Evolutionary conservation across 2,888 invertebrate species (phyloP).

Genomic region (Apamea anceps): DNA sequence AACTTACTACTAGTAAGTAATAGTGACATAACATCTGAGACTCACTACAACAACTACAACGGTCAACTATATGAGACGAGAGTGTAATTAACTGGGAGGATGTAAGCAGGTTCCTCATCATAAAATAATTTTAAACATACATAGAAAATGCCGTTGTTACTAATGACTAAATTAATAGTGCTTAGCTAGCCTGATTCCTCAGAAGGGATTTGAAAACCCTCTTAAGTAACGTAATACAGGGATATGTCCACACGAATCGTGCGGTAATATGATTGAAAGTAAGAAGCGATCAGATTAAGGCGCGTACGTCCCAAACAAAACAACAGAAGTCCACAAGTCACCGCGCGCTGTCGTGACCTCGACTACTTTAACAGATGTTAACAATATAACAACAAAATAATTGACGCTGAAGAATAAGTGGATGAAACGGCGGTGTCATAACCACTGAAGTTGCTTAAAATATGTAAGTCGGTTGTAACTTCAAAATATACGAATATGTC

Average conservation of each 20-base stretch:
- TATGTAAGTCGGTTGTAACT: not conserved
- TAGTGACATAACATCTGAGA: not conserved
- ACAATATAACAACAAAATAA: slow-evolving; percentile 9
- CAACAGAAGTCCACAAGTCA: slow-evolving; percentile 49
- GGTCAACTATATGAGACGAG: not conserved
- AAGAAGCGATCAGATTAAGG: slow-evolving; percentile 80
- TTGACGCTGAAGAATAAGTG: not conserved
- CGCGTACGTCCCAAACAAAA: slow-evolving; percentile 57
- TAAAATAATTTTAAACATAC: not conserved
- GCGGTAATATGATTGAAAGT: slow-evolving; percentile 76
- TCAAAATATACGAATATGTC: not conserved
- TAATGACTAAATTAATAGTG: not conserved
- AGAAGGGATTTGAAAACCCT: not conserved
- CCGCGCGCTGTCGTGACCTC: slow-evolving; percentile 38
- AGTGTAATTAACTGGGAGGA: not conserved
- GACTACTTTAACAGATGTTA: slow-evolving; percentile 17
- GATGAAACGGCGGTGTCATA: not conserved
- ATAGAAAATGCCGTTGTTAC: not conserved
- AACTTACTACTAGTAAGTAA: not conserved
- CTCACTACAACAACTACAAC: not conserved
- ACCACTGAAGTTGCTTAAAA: too few species aligned
- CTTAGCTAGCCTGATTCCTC: too few species aligned
- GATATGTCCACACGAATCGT: slow-evolving; percentile 55
- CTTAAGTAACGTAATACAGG: not conserved
- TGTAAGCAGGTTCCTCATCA: not conserved